Base-by-base conservation (phyloP, 2,113 vertebrate genomes). In the Microcebus ravelobensis region DNA sequence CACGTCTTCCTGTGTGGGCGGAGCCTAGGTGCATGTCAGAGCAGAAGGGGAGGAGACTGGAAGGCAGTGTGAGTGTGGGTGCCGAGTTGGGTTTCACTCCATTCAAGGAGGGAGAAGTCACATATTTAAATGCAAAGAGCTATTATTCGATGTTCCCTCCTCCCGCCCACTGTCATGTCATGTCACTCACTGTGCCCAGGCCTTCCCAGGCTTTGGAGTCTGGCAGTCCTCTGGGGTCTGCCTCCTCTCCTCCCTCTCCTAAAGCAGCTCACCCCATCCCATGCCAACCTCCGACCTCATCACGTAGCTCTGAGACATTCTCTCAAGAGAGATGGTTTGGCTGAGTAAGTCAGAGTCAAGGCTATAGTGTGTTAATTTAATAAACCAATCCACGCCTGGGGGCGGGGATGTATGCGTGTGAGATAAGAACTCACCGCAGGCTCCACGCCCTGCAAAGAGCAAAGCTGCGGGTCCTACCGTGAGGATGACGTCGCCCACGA, bases 401-500 rank as follows among this genome's bases (percentile, higher is more conserved):
- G 6, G 55, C 21, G 3, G 36, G 21, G 17, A 20, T 4, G 59
- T 8, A 25, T 27, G 61, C 11, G 61, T 63, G 29, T 42, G 52
- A 61, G 67, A 18, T 3, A 36, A 68, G 50, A 94, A 4, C 25
- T 68, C 77, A 52, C 8, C 36, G 42, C 29, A 23, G 13, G 61
- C 68, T 12, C 73, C 20, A 4, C 7, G 15, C 14, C 48, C 81
- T 74, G 90, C 14, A 15, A 31, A 71, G 10, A 29, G 15, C 23
- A 15, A 83, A 71, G 81, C 3, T 27, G 50, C 4, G 9, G 18
- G 6, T 52, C 23, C 97, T 98, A 99, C 99, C 96, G 98, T 99
- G 97, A 99, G 98, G 95, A 99, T 99, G 45, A 98, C 61, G 48
- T 99, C 97, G 48, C 99, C 99, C n/a, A 99, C 97, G 0, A 97